These are phyloP conservation scores for Drosophila erecta DNA, from an alignment of 1,140 invertebrate genomes.

Conservation along the genomic window DNA sequence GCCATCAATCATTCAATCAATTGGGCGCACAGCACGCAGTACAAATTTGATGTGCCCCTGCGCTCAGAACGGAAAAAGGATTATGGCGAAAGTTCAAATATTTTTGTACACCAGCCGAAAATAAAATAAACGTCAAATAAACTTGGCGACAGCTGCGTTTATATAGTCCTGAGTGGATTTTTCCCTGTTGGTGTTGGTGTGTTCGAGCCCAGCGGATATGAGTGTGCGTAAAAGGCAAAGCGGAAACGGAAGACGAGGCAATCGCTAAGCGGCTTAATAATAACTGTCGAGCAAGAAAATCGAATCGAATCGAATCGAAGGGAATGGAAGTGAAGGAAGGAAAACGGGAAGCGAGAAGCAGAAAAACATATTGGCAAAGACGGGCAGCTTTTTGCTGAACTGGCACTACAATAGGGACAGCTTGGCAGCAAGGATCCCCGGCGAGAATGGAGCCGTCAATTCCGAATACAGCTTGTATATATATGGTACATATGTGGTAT, in stretches of 20 bases:
- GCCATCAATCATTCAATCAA: conserved; percentile 73
- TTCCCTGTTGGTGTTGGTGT: neutral
- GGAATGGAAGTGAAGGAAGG: neutral
- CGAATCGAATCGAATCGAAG: conserved; percentile 36
- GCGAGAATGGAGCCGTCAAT: conserved; percentile 42
- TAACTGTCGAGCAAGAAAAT: conserved; percentile 50
- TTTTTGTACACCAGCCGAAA: conserved; percentile 45
- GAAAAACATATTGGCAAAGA: conserved; percentile 59
- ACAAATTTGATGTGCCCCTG: conserved; percentile 25
- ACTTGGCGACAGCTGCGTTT: conserved; percentile 48
- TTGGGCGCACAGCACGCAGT: conserved; percentile 39
- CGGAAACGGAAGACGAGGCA: conserved; percentile 41
- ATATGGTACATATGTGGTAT: neutral
- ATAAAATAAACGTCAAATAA: conserved; percentile 76
- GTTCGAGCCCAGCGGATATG: conserved; percentile 47
- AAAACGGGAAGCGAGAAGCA: neutral
- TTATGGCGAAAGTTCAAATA: conserved; percentile 67
- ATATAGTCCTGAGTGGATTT: conserved; percentile 3
- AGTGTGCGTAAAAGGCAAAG: conserved; percentile 60
- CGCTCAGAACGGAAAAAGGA: conserved; percentile 42
- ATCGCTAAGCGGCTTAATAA: conserved; percentile 67
- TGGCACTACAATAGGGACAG: conserved; percentile 38
- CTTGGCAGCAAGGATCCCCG: conserved; percentile 2
- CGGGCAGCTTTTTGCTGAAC: conserved; percentile 47
- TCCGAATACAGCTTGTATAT: neutral